Conservation (phyloP, 2,113 vertebrate species). For the Hippocampus mohnikei region DNA sequence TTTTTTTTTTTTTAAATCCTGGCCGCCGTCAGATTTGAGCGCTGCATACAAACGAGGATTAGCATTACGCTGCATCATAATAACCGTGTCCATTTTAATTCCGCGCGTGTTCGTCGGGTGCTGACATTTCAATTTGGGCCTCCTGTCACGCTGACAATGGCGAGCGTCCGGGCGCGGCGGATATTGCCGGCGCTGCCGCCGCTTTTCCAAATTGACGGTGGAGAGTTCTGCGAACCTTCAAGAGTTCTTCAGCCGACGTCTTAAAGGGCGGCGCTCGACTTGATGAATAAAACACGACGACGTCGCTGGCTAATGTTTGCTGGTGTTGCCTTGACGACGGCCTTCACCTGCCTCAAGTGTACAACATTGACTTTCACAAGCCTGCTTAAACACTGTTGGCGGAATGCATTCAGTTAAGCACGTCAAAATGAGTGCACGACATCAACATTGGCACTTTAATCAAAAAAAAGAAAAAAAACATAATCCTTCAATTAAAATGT, state of each 20-base stretch:
- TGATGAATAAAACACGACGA: conserved; percentile 1
- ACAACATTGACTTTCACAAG: neutral
- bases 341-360: conserved; percentile 1
- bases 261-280: neutral
- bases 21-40: neutral
- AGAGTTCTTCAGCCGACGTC: neutral
- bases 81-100: conserved; percentile 43
- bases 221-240: neutral
- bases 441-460: neutral
- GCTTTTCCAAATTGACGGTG: neutral
- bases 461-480: neutral
- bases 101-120: conserved; percentile 47
- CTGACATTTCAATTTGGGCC: conserved; percentile 67
- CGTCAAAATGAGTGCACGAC: neutral
- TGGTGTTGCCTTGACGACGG: neutral
- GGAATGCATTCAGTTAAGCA: neutral
- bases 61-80: neutral
- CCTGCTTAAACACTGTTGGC: neutral
- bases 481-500: neutral
- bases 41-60: neutral
- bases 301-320: neutral
- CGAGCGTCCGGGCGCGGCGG: conserved; percentile 29
- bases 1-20: neutral
- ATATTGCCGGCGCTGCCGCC: conserved; percentile 5
- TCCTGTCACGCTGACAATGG: conserved; percentile 51